Percentiles rank a stretch among this genome's conserved stretches.
Evolutionary conservation across 2,888 invertebrate genomes (phyloP).

Genomic region (Apamea epomidion): DNA sequence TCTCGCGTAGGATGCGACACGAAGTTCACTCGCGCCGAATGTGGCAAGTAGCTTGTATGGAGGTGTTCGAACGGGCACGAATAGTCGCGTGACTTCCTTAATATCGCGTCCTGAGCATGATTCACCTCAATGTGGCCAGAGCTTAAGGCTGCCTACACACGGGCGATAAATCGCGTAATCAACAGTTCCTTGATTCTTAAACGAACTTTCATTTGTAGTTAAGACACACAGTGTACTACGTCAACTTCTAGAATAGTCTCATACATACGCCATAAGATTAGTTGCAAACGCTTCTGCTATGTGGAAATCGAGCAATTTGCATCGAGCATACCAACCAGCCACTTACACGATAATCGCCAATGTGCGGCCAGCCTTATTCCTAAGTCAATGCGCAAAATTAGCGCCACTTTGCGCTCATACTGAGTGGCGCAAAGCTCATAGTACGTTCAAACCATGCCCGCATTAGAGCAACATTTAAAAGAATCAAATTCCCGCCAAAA

Average conservation of each 20-base stretch:
- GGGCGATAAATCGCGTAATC: background rate
- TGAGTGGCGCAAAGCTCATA: background rate
- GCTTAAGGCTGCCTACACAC: background rate
- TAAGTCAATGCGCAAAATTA: background rate
- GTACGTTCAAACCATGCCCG: slow-evolving; percentile 3
- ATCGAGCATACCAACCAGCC: background rate
- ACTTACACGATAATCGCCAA: background rate
- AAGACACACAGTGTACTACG: background rate
- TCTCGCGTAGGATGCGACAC: background rate
- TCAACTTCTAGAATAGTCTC: background rate
- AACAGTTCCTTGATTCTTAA: background rate
- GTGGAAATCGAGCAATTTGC: background rate
- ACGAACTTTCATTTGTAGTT: background rate
- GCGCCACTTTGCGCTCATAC: slow-evolving; percentile 12
- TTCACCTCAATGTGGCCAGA: background rate
- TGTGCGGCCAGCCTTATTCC: slow-evolving; percentile 1
- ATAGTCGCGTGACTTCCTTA: background rate
- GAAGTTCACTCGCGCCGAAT: background rate
- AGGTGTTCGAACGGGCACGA: background rate
- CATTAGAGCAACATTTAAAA: slow-evolving; percentile 26
- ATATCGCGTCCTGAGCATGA: background rate
- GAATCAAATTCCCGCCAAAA: background rate
- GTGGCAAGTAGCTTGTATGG: background rate
- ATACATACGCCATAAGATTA: background rate
- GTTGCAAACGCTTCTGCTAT: background rate